phyloP scores from a whole-genome alignment of 2,113 vertebrate species.

The Crotalus horridus region DNA sequence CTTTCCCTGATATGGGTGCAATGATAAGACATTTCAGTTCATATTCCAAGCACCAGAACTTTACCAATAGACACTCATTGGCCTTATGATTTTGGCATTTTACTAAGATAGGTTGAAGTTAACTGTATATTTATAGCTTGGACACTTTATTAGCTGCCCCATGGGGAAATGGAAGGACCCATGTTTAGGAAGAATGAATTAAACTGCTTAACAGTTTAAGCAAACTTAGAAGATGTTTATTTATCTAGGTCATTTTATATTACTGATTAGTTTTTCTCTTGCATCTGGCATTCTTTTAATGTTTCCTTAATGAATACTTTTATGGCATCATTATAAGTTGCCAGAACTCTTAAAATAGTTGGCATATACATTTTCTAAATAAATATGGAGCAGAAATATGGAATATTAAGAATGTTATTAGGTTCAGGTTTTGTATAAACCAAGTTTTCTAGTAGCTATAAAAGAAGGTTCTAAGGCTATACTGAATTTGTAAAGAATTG shows the following conservation, averaged over 20 bases:
- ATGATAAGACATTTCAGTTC: not conserved
- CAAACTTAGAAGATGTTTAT: not conserved
- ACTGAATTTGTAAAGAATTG: not conserved
- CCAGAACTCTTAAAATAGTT: not conserved
- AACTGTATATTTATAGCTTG: not conserved
- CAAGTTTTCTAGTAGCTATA: not conserved
- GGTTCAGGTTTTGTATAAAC: not conserved
- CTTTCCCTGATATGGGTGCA: not conserved
- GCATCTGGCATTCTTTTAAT: not conserved
- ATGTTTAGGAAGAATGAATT: not conserved
- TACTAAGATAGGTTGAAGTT: not conserved
- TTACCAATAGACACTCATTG: not conserved
- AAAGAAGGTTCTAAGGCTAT: not conserved
- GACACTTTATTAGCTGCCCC: not conserved
- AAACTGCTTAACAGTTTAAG: not conserved
- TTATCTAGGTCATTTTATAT: not conserved
- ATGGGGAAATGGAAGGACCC: not conserved
- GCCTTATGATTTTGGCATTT: not conserved
- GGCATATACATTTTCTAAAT: not conserved
- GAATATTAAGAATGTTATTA: not conserved
- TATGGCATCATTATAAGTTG: not conserved
- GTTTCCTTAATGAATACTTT: not conserved
- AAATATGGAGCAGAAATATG: not conserved
- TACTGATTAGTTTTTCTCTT: not conserved
- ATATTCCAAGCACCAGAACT: not conserved